phyloP scores from a whole-genome alignment of 2,888 invertebrate species.

The Acleris laterana region DNA sequence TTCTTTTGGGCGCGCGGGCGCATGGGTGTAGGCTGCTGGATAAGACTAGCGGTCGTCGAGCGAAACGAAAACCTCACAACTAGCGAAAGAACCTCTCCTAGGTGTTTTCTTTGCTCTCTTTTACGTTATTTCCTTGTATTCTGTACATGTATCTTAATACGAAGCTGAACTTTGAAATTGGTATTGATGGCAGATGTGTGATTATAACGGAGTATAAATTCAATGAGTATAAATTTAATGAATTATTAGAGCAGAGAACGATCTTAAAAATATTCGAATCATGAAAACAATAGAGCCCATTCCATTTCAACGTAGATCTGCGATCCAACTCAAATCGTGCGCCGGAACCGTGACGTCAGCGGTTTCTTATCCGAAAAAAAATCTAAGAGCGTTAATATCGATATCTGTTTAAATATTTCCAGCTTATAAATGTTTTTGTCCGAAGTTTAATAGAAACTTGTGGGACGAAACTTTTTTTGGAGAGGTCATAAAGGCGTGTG shows the following conservation, averaged over 20 bases:
- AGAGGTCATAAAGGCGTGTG: slow-evolving; percentile 22
- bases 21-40: slow-evolving; percentile 38
- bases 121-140: no score
- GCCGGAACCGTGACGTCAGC: slow-evolving; percentile 66
- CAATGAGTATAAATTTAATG: no score
- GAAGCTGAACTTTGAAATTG: no score
- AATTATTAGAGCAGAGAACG: no score
- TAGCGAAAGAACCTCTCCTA: background rate
- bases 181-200: no score
- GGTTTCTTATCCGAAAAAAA: slow-evolving; percentile 69
- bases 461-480: slow-evolving; percentile 45
- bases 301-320: slow-evolving; percentile 3
- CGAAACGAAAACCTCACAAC: no score
- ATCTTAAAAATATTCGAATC: no score
- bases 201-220: no score
- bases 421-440: slow-evolving; percentile 64
- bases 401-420: slow-evolving; percentile 70
- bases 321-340: slow-evolving; percentile 42
- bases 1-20: slow-evolving; percentile 48
- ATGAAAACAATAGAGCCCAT: background rate
- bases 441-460: slow-evolving; percentile 45
- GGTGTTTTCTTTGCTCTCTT: no score
- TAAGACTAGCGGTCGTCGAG: slow-evolving; percentile 9
- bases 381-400: slow-evolving; percentile 68
- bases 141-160: no score